Conservation (phyloP, 1,140 invertebrate genomes). For the Meloidogyne hapla region DNA sequence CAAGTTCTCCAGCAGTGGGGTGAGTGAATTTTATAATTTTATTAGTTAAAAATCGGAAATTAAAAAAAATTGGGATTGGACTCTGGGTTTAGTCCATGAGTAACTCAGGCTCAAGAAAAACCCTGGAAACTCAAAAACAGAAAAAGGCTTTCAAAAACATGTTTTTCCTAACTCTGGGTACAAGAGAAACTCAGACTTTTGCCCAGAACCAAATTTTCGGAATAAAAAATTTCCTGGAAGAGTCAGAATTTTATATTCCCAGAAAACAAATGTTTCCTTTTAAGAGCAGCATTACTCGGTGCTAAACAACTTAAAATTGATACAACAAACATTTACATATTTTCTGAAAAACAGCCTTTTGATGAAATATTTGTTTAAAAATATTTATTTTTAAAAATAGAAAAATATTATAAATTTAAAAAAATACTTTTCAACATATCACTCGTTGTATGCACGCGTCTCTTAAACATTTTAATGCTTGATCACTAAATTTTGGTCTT, state of each 20-base stretch:
- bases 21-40: not conserved
- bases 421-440: conserved; percentile 52
- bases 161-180: too few relatives aligned
- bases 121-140: too few relatives aligned
- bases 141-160: too few relatives aligned
- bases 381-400: too few relatives aligned
- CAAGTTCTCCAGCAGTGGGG: not conserved
- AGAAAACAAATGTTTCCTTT: not conserved
- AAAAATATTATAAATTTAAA: not conserved
- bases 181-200: too few relatives aligned
- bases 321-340: not conserved
- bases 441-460: conserved; percentile 61
- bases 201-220: too few relatives aligned
- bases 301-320: not conserved
- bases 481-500: conserved; percentile 58
- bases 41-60: not conserved
- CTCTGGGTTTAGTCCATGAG: too few relatives aligned
- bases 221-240: not conserved
- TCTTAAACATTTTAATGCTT: conserved; percentile 55
- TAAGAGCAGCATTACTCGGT: not conserved
- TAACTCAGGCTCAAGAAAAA: too few relatives aligned
- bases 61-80: too few relatives aligned
- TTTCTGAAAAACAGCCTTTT: not conserved
- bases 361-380: not conserved
- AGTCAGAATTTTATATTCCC: not conserved